Conservation (phyloP, 2,888 invertebrate genomes). For the Standfussiana lucernea region DNA sequence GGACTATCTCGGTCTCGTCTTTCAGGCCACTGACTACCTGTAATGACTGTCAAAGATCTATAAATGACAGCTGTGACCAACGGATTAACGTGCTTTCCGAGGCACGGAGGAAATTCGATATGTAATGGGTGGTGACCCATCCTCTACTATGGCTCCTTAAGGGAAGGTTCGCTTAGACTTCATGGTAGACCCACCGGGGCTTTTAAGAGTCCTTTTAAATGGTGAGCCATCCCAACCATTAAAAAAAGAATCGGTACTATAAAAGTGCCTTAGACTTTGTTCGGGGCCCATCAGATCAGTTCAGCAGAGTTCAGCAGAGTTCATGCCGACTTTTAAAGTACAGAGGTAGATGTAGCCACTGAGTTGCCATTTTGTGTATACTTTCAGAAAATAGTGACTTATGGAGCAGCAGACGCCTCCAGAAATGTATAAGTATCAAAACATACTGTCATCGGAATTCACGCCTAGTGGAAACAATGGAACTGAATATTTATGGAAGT, state of each 20-base stretch:
- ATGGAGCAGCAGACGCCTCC: no score
- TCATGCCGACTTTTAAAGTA: not conserved
- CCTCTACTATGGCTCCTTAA: no score
- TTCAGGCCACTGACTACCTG: no score
- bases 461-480: not conserved
- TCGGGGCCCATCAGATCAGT: not conserved
- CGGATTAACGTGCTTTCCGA: no score
- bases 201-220: no score
- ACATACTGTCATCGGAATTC: not conserved
- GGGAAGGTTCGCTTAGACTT: not conserved
- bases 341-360: not conserved
- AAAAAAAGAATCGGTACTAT: not conserved
- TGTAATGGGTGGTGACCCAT: no score
- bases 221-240: not conserved
- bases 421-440: not conserved
- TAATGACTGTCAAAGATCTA: no score
- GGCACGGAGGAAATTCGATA: no score
- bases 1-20: no score
- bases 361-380: no score
- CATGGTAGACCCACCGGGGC: not conserved
- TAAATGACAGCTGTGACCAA: no score
- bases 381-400: constrained; percentile 22
- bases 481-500: constrained; percentile 16
- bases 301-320: not conserved
- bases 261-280: not conserved